Conservation (phyloP, 1,140 invertebrate genomes). For the Trichonephila clavipes region DNA sequence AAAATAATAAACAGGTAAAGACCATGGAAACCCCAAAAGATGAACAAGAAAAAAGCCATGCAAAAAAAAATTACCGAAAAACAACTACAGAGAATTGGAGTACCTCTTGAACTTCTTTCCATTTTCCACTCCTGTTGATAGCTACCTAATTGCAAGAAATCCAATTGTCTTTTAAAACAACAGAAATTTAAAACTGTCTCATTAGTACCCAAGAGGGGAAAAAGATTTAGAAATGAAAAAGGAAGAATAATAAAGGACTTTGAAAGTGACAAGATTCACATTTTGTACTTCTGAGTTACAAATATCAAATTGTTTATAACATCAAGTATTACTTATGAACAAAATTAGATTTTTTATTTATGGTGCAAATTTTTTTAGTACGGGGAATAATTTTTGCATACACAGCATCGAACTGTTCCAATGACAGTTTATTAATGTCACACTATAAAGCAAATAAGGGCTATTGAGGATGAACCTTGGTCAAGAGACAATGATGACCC, state of each 20-base stretch:
- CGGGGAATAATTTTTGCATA: too few relatives aligned
- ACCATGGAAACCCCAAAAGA: background rate
- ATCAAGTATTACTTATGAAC: too few relatives aligned
- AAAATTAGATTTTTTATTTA: too few relatives aligned
- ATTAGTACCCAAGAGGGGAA: constrained; percentile 47
- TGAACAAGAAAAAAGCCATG: constrained; percentile 36
- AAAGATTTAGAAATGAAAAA: background rate
- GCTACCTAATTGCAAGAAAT: constrained; percentile 81
- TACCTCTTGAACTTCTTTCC: constrained; percentile 83
- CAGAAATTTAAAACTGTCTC: background rate
- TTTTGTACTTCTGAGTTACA: background rate
- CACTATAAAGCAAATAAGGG: too few relatives aligned
- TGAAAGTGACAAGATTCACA: background rate
- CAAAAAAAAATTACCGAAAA: constrained; percentile 19
- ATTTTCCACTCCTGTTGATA: constrained; percentile 82
- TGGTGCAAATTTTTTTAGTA: too few relatives aligned
- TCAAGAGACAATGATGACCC: too few relatives aligned
- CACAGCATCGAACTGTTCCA: too few relatives aligned
- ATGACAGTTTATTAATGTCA: too few relatives aligned
- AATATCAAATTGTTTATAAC: too few relatives aligned
- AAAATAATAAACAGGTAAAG: background rate
- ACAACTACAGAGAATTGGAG: constrained; percentile 63
- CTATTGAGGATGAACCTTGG: too few relatives aligned
- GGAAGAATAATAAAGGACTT: background rate
- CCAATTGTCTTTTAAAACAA: constrained; percentile 41